Percentiles rank a stretch among this genome's conserved stretches.
Evolutionary conservation across 2,113 vertebrate genomes (phyloP).

Genomic region (Hemicordylus capensis): DNA sequence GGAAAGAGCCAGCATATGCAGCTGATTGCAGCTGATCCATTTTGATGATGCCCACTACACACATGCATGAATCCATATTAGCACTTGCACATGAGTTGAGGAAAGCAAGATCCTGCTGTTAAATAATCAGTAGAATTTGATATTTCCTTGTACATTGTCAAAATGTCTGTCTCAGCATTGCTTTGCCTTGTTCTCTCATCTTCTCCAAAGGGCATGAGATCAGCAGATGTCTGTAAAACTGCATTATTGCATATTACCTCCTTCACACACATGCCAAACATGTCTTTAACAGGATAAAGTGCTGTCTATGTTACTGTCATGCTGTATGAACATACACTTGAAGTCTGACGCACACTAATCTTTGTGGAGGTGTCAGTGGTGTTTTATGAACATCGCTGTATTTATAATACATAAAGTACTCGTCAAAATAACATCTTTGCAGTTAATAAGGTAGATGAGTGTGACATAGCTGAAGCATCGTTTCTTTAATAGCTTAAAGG

Average conservation of each 20-base stretch:
- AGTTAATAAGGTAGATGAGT: constrained; percentile 8
- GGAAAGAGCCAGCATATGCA: neutral
- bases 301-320: neutral
- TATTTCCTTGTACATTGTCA: constrained; percentile 12
- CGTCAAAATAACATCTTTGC: constrained; percentile 11
- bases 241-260: constrained; percentile 15
- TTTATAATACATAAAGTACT: constrained; percentile 24
- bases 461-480: neutral
- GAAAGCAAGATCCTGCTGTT: neutral
- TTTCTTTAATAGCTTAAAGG: neutral
- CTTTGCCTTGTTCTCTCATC: constrained; percentile 11
- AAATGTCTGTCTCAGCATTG: neutral
- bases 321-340: constrained; percentile 18
- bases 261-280: constrained; percentile 2
- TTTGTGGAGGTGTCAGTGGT: constrained; percentile 23
- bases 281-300: constrained; percentile 17
- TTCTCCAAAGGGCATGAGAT: constrained; percentile 2
- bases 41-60: neutral
- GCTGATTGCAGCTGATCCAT: neutral
- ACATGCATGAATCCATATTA: neutral
- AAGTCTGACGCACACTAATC: constrained; percentile 25
- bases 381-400: neutral
- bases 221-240: neutral
- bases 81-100: neutral
- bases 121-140: neutral